A percentile compares a stretch with the other conserved stretches of the same genome.
Evolutionary conservation across 2,888 invertebrate species (phyloP).

Genomic region (Melieria crassipennis): DNA sequence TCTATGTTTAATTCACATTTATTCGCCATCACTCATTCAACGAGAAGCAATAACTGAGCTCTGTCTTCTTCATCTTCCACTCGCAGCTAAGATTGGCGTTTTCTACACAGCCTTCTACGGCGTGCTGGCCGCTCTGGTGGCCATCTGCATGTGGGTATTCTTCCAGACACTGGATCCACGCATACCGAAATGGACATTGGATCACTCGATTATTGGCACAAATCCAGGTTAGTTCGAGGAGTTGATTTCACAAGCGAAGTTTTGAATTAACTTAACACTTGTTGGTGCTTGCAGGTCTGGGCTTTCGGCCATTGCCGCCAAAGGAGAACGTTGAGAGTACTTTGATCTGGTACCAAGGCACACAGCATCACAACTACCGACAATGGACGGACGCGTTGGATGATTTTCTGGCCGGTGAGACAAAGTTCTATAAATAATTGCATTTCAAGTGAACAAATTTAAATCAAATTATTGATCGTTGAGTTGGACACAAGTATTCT

Average conservation of each 20-base stretch:
- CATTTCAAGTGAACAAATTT: no score
- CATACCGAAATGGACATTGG: conserved; percentile 89
- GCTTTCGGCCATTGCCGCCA: conserved; percentile 93
- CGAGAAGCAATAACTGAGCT: not conserved
- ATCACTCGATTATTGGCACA: conserved; percentile 88
- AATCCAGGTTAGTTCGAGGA: conserved; percentile 76
- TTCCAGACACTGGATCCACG: conserved; percentile 89
- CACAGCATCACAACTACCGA: conserved; percentile 78
- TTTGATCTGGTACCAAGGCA: conserved; percentile 92
- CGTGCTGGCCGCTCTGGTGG: conserved; percentile 90
- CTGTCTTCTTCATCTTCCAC: not conserved
- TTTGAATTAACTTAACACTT: conserved; percentile 5
- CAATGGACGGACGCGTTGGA: conserved; percentile 83
- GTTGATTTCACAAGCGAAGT: not conserved
- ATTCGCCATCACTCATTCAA: not conserved
- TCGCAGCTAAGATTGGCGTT: conserved; percentile 87
- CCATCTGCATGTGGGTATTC: conserved; percentile 95
- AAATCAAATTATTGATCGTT: no score
- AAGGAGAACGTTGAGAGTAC: conserved; percentile 90
- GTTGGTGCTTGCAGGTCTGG: conserved; percentile 70
- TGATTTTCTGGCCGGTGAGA: conserved; percentile 80
- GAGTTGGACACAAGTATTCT: no score
- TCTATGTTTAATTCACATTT: not conserved
- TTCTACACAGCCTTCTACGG: conserved; percentile 96
- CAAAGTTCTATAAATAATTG: not conserved